Evolutionary conservation across 2,113 vertebrate genomes (phyloP).

Genomic region (Myrmecophaga tridactyla): DNA sequence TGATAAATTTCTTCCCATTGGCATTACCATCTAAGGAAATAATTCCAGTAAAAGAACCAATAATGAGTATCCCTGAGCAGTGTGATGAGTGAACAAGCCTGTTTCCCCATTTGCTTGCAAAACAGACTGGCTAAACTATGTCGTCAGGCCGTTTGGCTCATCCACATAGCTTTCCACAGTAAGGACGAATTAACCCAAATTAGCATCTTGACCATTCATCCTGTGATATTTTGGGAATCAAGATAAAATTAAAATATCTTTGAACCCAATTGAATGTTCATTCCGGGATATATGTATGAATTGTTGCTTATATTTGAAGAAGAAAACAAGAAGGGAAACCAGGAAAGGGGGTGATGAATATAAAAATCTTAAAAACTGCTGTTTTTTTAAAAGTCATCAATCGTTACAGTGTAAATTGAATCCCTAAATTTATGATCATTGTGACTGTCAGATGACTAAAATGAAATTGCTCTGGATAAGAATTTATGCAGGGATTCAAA

Average conservation of each 20-base stretch:
- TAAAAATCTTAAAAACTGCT: not conserved
- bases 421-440: not conserved
- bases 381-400: not conserved
- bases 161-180: not conserved
- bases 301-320: not conserved
- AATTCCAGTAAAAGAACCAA: not conserved
- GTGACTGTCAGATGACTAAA: not conserved
- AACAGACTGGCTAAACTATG: not conserved
- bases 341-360: not conserved
- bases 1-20: slow-evolving; percentile 29
- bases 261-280: not conserved
- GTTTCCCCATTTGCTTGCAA: not conserved
- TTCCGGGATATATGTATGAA: not conserved
- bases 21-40: slow-evolving; percentile 1
- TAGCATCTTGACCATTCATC: not conserved
- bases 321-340: not conserved
- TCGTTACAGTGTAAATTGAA: not conserved
- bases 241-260: not conserved
- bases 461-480: not conserved
- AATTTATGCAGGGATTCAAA: not conserved
- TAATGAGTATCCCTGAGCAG: not conserved
- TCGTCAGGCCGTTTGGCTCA: not conserved
- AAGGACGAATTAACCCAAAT: not conserved
- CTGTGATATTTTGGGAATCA: not conserved
- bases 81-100: not conserved